Percentiles rank a stretch among this genome's conserved stretches.
These are phyloP conservation scores for Enteromius mattozi DNA, from an alignment of 2,797 vertebrate species.

Conservation along the genomic window DNA sequence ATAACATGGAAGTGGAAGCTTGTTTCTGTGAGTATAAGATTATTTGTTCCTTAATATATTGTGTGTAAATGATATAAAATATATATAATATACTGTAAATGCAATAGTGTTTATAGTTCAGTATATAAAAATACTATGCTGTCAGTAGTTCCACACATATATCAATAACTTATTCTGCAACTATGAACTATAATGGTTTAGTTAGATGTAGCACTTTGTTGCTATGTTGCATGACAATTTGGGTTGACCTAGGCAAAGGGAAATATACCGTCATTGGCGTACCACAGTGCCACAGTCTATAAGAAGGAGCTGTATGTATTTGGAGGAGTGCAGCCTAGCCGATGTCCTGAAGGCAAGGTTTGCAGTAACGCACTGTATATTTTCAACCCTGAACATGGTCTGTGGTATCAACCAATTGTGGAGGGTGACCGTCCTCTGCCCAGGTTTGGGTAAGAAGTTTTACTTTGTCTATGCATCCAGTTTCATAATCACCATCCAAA, in stretches of 20 bases:
- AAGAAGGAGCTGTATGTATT: conserved; percentile 90
- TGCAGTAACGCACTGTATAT: conserved; percentile 88
- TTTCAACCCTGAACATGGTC: conserved; percentile 89
- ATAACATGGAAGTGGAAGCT: conserved; percentile 88
- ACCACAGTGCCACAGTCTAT: conserved; percentile 87
- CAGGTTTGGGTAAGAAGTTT: conserved; percentile 84
- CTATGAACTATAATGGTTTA: too few species aligned
- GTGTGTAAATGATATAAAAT: too few species aligned
- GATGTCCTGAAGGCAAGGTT: conserved; percentile 66
- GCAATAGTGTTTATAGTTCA: too few species aligned
- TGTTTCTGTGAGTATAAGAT: conserved; percentile 77
- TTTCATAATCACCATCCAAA: not conserved
- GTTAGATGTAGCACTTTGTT: not conserved
- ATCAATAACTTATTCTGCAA: too few species aligned
- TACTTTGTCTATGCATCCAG: not conserved
- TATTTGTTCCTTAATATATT: not conserved
- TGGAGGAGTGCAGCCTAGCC: conserved; percentile 80
- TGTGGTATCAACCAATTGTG: conserved; percentile 92
- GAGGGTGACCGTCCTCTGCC: conserved; percentile 86
- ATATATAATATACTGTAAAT: too few species aligned
- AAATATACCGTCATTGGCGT: conserved; percentile 80
- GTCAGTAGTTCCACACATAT: too few species aligned
- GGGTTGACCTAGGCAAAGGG: conserved; percentile 80
- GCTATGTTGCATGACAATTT: not conserved
- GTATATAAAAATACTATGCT: too few species aligned